Base-by-base conservation (phyloP, 2,113 vertebrate species). In the Ciconia boyciana region DNA sequence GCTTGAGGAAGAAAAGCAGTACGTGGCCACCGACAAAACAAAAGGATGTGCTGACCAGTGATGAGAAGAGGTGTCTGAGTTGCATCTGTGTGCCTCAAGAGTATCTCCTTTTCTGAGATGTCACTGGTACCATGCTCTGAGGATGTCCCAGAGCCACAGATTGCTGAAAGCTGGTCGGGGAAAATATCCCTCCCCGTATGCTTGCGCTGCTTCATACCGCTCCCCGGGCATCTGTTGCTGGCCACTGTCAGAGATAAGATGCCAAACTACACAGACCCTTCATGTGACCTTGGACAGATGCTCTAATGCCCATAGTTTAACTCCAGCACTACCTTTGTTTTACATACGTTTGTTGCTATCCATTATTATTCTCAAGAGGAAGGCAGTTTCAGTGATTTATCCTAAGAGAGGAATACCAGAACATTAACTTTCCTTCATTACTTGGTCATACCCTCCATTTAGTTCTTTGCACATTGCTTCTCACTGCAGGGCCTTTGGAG, bases 211-310 rank as follows among this genome's bases (percentile, higher is more conserved):
- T 78, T 87, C 15, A 6, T 58, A 12, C 31, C 70, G 19, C 15
- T 79, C 51, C n/a, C 55, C 0, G 0, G 24, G 28, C 7, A 41
- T 22, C 22, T 21, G 18, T 4, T 24, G 2, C 14, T 52, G 29
- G 22, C 24, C 32, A 13, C 39, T n/a, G 31, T 18, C 13, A 51
- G 43, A 60, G 48, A 58, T 8, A 66, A 75, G 51, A 48, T 24
- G 7, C 18, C 24, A 32, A 89, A 32, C 31, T 55, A 46, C 24
- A 52, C 25, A 36, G 34, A 74, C 8, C 7, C 41, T 58, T 75
- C 20, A 21, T 22, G 20, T 36, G 41, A 29, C 58, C 31, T 81
- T 74, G 43, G 34, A 49, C 17, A 46, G 16, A 28, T 71, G 7
- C 4, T 79, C 44, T 69, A 76, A 57, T 57, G 28, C 1, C n/a